Evolutionary conservation across 2,888 invertebrate genomes (phyloP), one percentile per base, ranked within the genome.

Genomic region (Parascotia fuliginaria): DNA sequence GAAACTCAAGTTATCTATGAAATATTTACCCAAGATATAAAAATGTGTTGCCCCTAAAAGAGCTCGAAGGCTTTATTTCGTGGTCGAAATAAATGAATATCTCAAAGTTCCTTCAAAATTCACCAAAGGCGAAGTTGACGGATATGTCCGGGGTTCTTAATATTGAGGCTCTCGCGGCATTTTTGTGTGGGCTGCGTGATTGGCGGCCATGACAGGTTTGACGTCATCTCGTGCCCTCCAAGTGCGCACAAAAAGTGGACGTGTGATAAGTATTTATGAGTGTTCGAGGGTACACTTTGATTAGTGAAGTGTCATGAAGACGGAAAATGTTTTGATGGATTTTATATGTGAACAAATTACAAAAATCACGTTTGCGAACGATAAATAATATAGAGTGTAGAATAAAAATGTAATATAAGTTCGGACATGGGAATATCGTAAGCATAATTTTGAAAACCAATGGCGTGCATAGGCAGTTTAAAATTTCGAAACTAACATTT

Each of bases 231-330:
- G 31, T 31, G 22, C 37, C 31, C 41, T 54, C 28, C 12, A 49
- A 42, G 9, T 32, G 19, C 12, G 13, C 13, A 48, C 50, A 55
- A 64, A 64, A 65, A 66, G 13, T 52, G 45, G 52, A 52, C 51
- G 38, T 38, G 49, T 50, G 53, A 63, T 58, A 55, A 60, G 57
- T 65, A 63, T 60, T 63, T 60, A 63, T 60, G 46, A 64, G 58
- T 41, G 46, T 45, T 28, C 33, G 11, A 55, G 50, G 44, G 34
- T 11, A 29, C 33, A 37, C 33, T 43, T 41, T 45, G 38, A 28
- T 14, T 41, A 31, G 42, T 37, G 31, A 38, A 52, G 15, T 55
- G 33, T 42, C 40, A 15, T 38, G 33, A 42, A 31, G 11, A 37
- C 12, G 36, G 7, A 28, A 27, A 32, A 33, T 16, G 11, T 16